Conservation (phyloP, 2,888 invertebrate genomes). For the Theodoxus fluviatilis region DNA sequence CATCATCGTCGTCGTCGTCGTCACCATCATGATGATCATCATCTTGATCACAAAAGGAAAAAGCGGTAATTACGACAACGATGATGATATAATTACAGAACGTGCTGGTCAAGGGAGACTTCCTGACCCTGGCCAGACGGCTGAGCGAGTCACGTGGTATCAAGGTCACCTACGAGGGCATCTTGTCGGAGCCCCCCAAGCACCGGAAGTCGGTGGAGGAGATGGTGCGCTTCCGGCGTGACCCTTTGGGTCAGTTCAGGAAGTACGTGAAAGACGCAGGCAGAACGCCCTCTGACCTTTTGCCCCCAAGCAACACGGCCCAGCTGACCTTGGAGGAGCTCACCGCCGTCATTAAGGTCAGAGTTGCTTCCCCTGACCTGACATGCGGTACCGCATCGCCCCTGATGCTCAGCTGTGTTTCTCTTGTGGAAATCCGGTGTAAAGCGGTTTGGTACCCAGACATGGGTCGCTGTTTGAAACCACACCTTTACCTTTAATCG, state of each 20-base stretch:
- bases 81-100: constrained; percentile 36
- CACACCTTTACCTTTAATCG: too few species aligned
- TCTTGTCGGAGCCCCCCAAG: constrained; percentile 42
- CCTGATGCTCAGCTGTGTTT: too few species aligned
- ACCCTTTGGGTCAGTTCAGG: constrained; percentile 43
- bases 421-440: too few species aligned
- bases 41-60: too few species aligned
- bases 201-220: constrained; percentile 39
- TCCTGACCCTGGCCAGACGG: constrained; percentile 39
- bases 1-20: too few species aligned
- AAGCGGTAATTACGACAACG: too few species aligned
- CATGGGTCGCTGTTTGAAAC: not conserved
- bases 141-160: constrained; percentile 37
- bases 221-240: constrained; percentile 41
- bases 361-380: too few species aligned
- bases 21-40: too few species aligned
- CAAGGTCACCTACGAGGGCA: constrained; percentile 41
- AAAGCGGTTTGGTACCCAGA: not conserved
- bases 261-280: constrained; percentile 26
- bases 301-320: constrained; percentile 25
- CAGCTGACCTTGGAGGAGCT: constrained; percentile 26
- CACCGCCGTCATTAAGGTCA: constrained; percentile 23
- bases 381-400: too few species aligned
- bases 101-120: constrained; percentile 45
- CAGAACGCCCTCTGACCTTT: constrained; percentile 22